Evolutionary conservation across 2,113 vertebrate genomes (phyloP).

Genomic region (Phalacrocorax aristotelis): DNA sequence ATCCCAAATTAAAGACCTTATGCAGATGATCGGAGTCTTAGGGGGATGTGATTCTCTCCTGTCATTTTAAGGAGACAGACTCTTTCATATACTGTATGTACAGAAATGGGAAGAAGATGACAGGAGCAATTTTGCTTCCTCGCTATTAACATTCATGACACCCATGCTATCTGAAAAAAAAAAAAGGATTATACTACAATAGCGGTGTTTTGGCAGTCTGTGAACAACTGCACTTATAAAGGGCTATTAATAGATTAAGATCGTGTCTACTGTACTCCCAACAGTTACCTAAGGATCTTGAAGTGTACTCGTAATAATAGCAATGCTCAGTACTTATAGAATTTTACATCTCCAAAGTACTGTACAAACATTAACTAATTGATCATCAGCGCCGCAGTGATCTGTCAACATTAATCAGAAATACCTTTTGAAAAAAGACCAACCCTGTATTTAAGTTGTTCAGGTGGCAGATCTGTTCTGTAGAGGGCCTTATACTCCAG

Average conservation of each 20-base stretch:
- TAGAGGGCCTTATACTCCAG: neutral
- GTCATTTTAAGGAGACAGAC: constrained; percentile 17
- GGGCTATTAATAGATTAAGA: constrained; percentile 62
- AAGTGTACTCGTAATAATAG: constrained; percentile 11
- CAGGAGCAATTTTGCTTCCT: constrained; percentile 40
- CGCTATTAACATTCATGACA: constrained; percentile 46
- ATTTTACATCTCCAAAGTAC: constrained; percentile 30
- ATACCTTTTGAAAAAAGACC: neutral
- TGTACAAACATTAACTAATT: constrained; percentile 60
- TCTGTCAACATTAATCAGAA: constrained; percentile 46
- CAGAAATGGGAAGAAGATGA: constrained; percentile 26
- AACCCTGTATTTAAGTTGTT: neutral
- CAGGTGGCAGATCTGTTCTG: neutral
- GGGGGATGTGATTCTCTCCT: neutral
- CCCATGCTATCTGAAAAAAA: neutral
- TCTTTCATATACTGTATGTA: neutral
- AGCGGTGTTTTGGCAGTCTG: constrained; percentile 56
- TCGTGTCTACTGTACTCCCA: constrained; percentile 51
- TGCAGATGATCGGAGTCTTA: neutral
- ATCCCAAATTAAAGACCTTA: constrained; percentile 32
- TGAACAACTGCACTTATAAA: constrained; percentile 23
- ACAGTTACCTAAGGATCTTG: constrained; percentile 47
- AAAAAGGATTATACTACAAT: neutral
- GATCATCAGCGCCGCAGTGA: neutral
- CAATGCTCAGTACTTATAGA: neutral